phyloP scores from a whole-genome alignment of 1,140 invertebrate species.

The Xylocopa sonorina region DNA sequence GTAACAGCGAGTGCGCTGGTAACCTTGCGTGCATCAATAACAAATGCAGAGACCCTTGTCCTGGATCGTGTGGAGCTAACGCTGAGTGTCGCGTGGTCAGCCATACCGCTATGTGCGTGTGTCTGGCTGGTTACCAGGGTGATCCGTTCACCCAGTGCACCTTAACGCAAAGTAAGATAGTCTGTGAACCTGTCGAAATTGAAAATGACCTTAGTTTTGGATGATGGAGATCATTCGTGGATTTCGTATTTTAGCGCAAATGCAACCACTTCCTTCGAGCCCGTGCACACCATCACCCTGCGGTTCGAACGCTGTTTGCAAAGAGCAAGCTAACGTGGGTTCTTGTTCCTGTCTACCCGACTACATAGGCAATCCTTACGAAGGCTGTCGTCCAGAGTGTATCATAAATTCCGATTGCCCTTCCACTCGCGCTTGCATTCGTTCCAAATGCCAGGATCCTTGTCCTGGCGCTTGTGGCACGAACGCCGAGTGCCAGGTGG shows the following conservation, averaged over 20 bases:
- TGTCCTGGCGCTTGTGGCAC: slow-evolving; percentile 83
- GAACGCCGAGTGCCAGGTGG: slow-evolving; percentile 81
- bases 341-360: slow-evolving; percentile 86
- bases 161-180: slow-evolving; percentile 49
- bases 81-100: slow-evolving; percentile 87
- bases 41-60: slow-evolving; percentile 84
- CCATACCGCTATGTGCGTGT: slow-evolving; percentile 85
- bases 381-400: slow-evolving; percentile 81
- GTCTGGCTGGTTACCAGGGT: slow-evolving; percentile 85
- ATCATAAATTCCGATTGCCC: slow-evolving; percentile 80
- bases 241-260: slow-evolving; percentile 8
- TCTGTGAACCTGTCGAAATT: neutral
- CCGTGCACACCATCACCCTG: slow-evolving; percentile 87
- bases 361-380: slow-evolving; percentile 80
- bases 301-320: slow-evolving; percentile 88
- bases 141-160: slow-evolving; percentile 88
- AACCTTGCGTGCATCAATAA: slow-evolving; percentile 83
- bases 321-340: slow-evolving; percentile 88
- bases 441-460: slow-evolving; percentile 83
- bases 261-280: slow-evolving; percentile 51
- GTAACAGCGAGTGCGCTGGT: slow-evolving; percentile 82
- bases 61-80: slow-evolving; percentile 81
- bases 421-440: slow-evolving; percentile 81
- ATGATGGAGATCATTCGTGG: neutral
- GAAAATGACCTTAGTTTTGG: neutral